phyloP scores from a whole-genome alignment of 2,797 vertebrate species.

The Tauraco hartlaubi region DNA sequence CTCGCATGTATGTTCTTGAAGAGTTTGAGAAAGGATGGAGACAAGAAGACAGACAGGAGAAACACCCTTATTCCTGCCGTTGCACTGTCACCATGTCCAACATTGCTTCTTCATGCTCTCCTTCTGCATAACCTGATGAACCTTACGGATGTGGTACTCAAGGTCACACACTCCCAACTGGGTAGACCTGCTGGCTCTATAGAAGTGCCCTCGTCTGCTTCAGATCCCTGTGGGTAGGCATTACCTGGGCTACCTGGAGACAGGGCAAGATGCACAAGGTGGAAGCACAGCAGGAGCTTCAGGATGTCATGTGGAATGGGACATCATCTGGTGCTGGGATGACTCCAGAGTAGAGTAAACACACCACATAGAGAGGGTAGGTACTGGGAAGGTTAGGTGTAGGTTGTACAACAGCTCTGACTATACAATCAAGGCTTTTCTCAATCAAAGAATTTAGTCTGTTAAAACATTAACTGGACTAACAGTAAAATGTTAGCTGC shows the following conservation, averaged over 20 bases:
- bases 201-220: neutral
- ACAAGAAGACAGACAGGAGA: neutral
- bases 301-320: fast-evolving
- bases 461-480: neutral
- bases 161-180: neutral
- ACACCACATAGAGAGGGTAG: fast-evolving
- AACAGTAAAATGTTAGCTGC: neutral
- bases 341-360: neutral
- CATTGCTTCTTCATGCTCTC: neutral
- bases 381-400: neutral
- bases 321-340: neutral
- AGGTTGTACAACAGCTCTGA: neutral
- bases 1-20: neutral
- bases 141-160: neutral
- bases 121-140: neutral
- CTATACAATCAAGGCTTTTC: neutral
- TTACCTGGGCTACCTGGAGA: neutral
- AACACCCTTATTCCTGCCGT: neutral
- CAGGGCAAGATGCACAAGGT: neutral
- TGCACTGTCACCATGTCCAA: neutral
- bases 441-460: neutral
- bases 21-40: neutral
- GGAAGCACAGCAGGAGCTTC: neutral
- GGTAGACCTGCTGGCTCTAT: neutral
- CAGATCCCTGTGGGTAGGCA: neutral